Evolutionary conservation across 2,113 vertebrate species (phyloP), one percentile per base, ranked within the genome.

Genomic region (Sisor rabdophorus): DNA sequence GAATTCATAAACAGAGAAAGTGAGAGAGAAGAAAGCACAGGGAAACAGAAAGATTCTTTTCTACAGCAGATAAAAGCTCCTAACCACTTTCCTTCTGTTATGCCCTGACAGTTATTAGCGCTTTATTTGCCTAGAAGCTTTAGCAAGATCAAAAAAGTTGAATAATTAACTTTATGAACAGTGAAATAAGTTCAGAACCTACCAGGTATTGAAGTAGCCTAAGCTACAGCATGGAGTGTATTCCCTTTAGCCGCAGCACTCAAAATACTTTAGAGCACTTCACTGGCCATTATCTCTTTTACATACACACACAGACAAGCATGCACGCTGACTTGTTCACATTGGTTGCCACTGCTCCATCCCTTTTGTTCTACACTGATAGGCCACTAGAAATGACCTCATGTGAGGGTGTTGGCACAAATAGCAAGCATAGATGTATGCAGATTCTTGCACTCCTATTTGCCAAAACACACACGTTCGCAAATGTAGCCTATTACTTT

Each of bases 301-400:
- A 68, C 40, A 52, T 77, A 74, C 76, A 79, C 75, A n/a, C 56
- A 72, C 80, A 71, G 81, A 81, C 79, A 74, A 77, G 83, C 85
- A 86, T 44, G 79, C 72, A 80, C 72, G 76, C 76, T 76, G 26
- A 65, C 47, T 77, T 56, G 55, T 81, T 79, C 75, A 83, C 81
- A 88, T 83, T 73, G 89, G 85, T 87, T 86, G 84, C 84, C 82
- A 64, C 87, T 88, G 86, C 84, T 87, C 85, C 80, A 87, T 86
- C 85, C 84, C 87, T 89, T 88, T 91, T 88, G 89, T 90, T 91
- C 86, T 86, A 81, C 81, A 86, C 81, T 83, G 87, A 89, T 87
- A 87, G 86, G 82, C 87, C 85, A 79, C 85, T 79, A 80, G 75
- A 80, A 85, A 87, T 90, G 86, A 91, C 88, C 91, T 90, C 87